Evolutionary conservation across 2,888 invertebrate genomes (phyloP).

Genomic region (Dicycla oo): DNA sequence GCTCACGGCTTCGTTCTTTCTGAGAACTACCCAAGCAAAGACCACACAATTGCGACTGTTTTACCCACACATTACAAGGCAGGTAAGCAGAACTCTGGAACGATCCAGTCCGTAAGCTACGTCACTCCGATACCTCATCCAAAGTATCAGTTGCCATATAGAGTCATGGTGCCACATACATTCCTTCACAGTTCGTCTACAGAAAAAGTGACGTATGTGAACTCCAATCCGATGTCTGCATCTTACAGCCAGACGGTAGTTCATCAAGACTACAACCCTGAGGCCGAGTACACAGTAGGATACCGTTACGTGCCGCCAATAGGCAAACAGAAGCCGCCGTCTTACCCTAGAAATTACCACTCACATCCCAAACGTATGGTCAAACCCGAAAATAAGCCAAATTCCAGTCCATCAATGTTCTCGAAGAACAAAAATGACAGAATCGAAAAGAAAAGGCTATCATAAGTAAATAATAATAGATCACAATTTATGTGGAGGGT

Average conservation of each 20-base stretch:
- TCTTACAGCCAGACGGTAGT: conserved; percentile 72
- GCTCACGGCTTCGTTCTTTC: conserved; percentile 81
- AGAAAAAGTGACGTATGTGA: conserved; percentile 84
- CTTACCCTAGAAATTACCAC: conserved; percentile 84
- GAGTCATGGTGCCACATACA: conserved; percentile 86
- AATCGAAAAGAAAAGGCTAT: conserved; percentile 75
- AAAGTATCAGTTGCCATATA: conserved; percentile 84
- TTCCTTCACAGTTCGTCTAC: conserved; percentile 76
- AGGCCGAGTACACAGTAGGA: conserved; percentile 78
- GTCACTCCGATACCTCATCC: conserved; percentile 84
- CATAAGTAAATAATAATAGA: conserved; percentile 49
- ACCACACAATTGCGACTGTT: conserved; percentile 90
- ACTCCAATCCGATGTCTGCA: conserved; percentile 81
- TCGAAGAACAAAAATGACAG: conserved; percentile 72
- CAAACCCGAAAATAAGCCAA: conserved; percentile 75
- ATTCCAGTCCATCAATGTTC: conserved; percentile 59
- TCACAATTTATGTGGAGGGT: conserved; percentile 46
- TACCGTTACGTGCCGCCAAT: conserved; percentile 76
- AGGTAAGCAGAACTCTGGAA: conserved; percentile 68
- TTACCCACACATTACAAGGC: conserved; percentile 80
- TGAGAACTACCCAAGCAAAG: conserved; percentile 91
- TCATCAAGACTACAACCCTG: conserved; percentile 75
- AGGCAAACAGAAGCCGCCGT: conserved; percentile 76
- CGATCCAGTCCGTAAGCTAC: conserved; percentile 83
- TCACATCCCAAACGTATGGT: conserved; percentile 84